Conservation (phyloP, 2,797 vertebrate species). For the Scolopax rusticola region DNA sequence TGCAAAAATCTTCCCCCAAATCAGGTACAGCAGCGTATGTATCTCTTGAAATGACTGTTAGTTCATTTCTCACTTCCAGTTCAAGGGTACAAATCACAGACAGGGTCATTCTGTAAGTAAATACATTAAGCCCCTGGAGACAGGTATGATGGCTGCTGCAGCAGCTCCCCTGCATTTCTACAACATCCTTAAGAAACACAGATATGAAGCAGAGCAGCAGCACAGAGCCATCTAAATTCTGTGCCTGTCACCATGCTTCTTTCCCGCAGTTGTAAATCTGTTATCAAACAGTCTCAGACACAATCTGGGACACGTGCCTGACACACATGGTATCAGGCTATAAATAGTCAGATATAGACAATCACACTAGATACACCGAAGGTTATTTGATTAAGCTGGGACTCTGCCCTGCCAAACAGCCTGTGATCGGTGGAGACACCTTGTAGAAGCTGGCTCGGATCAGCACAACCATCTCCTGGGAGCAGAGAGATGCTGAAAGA, state of each 20-base stretch:
- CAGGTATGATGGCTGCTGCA: not conserved
- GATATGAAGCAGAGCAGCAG: not conserved
- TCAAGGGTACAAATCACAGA: not conserved
- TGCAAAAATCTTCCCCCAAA: not conserved
- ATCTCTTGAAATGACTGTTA: not conserved
- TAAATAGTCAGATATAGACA: conserved; percentile 26
- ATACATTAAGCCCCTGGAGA: not conserved
- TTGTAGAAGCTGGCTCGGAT: not conserved
- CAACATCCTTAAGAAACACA: not conserved
- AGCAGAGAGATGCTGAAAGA: not conserved
- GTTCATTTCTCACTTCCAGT: not conserved
- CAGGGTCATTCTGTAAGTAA: not conserved
- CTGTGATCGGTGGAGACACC: not conserved
- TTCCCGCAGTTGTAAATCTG: conserved; percentile 38
- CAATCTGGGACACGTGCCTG: conserved; percentile 14
- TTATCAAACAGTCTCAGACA: conserved; percentile 29
- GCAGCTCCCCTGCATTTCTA: not conserved
- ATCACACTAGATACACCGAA: not conserved
- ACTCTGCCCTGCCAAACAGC: not conserved
- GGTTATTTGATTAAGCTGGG: conserved; percentile 31
- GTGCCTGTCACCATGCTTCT: not conserved
- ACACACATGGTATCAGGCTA: not conserved
- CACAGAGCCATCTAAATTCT: conserved; percentile 2
- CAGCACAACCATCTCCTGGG: not conserved
- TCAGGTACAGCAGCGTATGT: not conserved